phyloP scores from a whole-genome alignment of 2,888 invertebrate species.

The Drosophila kokeensis region DNA sequence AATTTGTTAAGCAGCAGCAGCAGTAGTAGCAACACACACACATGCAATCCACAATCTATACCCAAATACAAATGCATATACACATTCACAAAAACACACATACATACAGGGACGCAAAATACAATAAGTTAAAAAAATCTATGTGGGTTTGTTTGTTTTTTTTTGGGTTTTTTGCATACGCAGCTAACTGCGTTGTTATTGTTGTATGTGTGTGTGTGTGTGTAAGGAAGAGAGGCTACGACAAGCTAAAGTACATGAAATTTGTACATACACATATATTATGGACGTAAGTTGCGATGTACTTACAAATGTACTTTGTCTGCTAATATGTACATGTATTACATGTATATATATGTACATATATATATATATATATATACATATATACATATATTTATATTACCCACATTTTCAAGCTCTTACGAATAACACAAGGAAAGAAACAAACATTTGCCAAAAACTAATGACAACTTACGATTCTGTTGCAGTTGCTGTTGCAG shows the following conservation, averaged over 20 bases:
- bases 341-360: not conserved
- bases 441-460: constrained; percentile 31
- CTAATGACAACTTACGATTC: constrained; percentile 51
- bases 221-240: constrained; percentile 16
- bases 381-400: constrained; percentile 14
- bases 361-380: constrained; percentile 12
- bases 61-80: constrained; percentile 6
- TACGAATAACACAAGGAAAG: constrained; percentile 4
- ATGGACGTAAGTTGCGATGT: constrained; percentile 12
- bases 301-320: constrained; percentile 19
- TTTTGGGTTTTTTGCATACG: constrained; percentile 30
- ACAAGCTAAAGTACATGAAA: constrained; percentile 17
- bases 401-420: constrained; percentile 1
- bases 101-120: constrained; percentile 13
- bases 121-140: constrained; percentile 27
- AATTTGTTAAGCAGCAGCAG: constrained; percentile 45
- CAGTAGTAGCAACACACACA: constrained; percentile 14
- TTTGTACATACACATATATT: constrained; percentile 8
- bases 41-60: constrained; percentile 9
- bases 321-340: not conserved
- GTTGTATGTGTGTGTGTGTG: not conserved
- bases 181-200: constrained; percentile 40
- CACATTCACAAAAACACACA: not conserved
- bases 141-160: constrained; percentile 23
- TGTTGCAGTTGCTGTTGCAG: constrained; percentile 45